Conservation (phyloP, 2,113 vertebrate species). For the Pardalotus punctatus region DNA sequence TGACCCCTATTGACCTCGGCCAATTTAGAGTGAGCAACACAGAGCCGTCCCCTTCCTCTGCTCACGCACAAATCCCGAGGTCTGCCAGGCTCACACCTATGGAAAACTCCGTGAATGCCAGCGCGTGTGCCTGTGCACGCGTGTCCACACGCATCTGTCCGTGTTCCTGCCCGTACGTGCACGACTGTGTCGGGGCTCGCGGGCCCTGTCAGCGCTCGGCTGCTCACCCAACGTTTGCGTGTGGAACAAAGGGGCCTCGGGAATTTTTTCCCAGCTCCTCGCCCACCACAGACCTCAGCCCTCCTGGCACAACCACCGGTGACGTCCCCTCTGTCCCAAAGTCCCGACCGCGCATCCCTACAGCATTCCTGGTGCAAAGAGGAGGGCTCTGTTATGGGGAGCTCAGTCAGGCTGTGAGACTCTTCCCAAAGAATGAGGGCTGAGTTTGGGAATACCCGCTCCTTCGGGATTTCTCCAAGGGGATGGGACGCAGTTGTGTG, state of each 20-base stretch:
- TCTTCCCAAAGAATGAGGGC: background rate
- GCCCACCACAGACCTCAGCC: background rate
- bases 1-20: background rate
- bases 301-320: background rate
- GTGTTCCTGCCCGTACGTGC: background rate
- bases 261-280: background rate
- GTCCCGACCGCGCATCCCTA: background rate
- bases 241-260: background rate
- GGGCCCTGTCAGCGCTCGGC: background rate
- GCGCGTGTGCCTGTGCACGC: background rate
- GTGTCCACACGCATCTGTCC: background rate
- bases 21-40: background rate
- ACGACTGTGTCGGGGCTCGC: background rate
- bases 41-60: background rate
- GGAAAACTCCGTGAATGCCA: background rate
- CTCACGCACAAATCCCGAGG: background rate
- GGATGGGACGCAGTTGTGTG: fast-evolving
- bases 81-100: background rate
- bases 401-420: background rate
- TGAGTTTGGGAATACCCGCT: background rate
- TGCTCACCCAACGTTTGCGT: background rate
- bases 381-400: background rate
- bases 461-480: background rate
- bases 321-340: background rate
- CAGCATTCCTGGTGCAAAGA: fast-evolving